Evolutionary conservation across 2,888 invertebrate species (phyloP).

Genomic region (Physocephala rufipes): DNA sequence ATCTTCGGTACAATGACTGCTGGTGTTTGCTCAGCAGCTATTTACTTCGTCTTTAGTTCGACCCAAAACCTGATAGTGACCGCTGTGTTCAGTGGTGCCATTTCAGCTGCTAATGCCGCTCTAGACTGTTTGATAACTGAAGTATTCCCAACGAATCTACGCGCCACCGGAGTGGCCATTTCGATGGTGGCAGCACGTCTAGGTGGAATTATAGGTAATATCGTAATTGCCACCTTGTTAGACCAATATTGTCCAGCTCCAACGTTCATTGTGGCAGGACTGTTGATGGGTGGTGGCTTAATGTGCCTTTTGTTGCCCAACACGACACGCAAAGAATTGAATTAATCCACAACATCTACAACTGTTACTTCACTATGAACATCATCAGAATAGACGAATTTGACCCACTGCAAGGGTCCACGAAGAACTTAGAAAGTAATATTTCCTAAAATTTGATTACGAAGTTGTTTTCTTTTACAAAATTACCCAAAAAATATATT

Average conservation of each 20-base stretch:
- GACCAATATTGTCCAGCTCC: conserved; percentile 92
- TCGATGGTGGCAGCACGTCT: conserved; percentile 90
- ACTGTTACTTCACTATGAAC: conserved; percentile 18
- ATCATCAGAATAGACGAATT: conserved; percentile 13
- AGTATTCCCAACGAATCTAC: conserved; percentile 90
- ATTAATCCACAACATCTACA: conserved; percentile 48
- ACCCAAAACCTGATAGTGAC: conserved; percentile 84
- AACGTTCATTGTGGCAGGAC: conserved; percentile 86
- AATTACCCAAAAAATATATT: background rate
- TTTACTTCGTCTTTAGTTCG: conserved; percentile 86
- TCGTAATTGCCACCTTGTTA: conserved; percentile 87
- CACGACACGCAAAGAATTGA: conserved; percentile 81
- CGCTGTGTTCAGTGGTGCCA: conserved; percentile 86
- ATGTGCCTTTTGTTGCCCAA: conserved; percentile 89
- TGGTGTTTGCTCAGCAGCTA: conserved; percentile 82
- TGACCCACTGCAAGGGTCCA: conserved; percentile 22
- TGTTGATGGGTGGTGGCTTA: conserved; percentile 87
- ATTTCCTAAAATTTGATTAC: background rate
- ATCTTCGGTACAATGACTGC: conserved; percentile 88
- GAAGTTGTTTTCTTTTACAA: background rate
- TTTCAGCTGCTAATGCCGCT: conserved; percentile 89
- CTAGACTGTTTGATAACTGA: conserved; percentile 92
- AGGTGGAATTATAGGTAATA: conserved; percentile 77
- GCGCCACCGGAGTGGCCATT: conserved; percentile 90
- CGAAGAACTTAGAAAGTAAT: background rate